Evolutionary conservation across 2,888 invertebrate genomes (phyloP), one percentile per base, ranked within the genome.

Genomic region (Noctua pronuba): DNA sequence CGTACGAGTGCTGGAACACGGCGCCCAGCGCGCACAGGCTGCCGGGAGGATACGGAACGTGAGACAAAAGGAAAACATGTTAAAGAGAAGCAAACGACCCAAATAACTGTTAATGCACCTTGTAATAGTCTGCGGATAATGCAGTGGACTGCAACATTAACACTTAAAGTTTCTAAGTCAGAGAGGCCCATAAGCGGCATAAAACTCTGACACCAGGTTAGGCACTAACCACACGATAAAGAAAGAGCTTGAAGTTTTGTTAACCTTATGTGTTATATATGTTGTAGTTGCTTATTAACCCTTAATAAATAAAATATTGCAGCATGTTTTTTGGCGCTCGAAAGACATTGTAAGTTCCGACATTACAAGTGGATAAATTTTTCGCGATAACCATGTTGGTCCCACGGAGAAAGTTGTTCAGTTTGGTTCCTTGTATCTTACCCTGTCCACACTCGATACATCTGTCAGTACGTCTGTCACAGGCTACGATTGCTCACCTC

Each of bases 1-100:
- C 95, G 91, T 97, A 97, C 91, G 97, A 97, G 92, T 97, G 94
- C 89, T 95, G 97, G 94, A 96, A 97, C 92, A 96, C 95, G 75
- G 96, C 98, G 90, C 93, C 97, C 94, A 93, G 95, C 84, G 91
- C 89, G 77, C 94, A 95, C 79, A 96, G 88, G 82, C 96, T 96
- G 91, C 6, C 5, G 6, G 5, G 6, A 18, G 16, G 0, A 10
- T 2, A 5, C 18, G 8, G 8, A 18, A 31, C 18, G 18, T 60
- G 58, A 58, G 2, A 58, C 28, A 7, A 11, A 1, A 13, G 1
- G 18, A 3, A 8, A 8, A 0, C 4, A 21, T 31, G 8, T 18
- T 10, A 31, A 60, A 60, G 10, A 8, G 4, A 31, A 31, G 21
- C 60, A 31, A 18, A 4, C 31, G 10, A 31, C 31, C 3, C 31